Evolutionary conservation across 2,888 invertebrate genomes (phyloP).

Genomic region (Athetis lepigone): DNA sequence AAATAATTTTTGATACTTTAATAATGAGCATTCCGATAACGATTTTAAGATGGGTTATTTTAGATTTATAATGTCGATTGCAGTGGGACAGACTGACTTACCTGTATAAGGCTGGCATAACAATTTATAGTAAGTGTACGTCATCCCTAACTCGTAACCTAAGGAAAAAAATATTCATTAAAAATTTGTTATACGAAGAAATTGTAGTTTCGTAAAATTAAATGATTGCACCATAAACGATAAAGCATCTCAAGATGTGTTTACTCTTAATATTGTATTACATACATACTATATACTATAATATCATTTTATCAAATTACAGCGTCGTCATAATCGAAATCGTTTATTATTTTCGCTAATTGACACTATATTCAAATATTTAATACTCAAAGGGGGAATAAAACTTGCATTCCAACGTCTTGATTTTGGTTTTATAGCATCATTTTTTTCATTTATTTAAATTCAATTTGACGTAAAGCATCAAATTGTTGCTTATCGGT

Average conservation of each 20-base stretch:
- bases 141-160: too few species aligned
- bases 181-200: too few species aligned
- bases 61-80: too few species aligned
- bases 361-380: conserved; percentile 50
- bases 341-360: conserved; percentile 45
- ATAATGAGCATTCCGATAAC: neutral
- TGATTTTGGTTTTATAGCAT: neutral
- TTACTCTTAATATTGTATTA: neutral
- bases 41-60: too few species aligned
- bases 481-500: neutral
- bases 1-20: neutral
- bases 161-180: too few species aligned
- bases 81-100: too few species aligned
- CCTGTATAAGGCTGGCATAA: neutral
- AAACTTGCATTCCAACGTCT: conserved; percentile 1
- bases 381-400: conserved; percentile 1
- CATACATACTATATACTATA: neutral
- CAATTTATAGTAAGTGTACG: too few species aligned
- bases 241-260: too few species aligned
- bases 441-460: neutral
- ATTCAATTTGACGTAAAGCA: too few species aligned
- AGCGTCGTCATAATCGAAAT: conserved; percentile 34
- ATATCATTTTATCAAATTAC: conserved; percentile 22
- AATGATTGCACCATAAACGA: too few species aligned
- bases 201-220: too few species aligned